Evolutionary conservation across 2,113 vertebrate genomes (phyloP), one percentile per base, ranked within the genome.

Genomic region (Xenus cinereus): DNA sequence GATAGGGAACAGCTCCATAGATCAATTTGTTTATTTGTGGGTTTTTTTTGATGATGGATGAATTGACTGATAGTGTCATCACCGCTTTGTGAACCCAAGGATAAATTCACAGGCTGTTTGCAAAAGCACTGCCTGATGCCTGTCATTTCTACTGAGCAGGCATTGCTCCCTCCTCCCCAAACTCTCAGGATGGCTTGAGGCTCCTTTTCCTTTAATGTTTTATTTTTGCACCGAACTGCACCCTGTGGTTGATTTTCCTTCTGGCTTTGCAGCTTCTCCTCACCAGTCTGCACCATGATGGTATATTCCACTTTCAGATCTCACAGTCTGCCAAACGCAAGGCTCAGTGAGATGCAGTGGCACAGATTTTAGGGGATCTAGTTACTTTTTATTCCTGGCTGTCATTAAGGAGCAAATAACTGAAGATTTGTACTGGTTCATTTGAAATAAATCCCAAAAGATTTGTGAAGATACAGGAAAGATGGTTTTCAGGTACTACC

Each of bases 91-190:
- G 71, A 96, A 85, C 22, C 46, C 71, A 67, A 91, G 57, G 81
- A 57, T 92, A 92, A 93, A 80, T 94, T 91, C 62, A 60, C 37
- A 89, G 66, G 14, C 84, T 93, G 56, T 76, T 91, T 91, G 66
- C 30, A 66, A 79, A 95, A 75, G 35, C 53, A 26, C 30, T 82
- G 39, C 73, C 86, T 79, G 50, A 85, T 88, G 74, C 82, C 59
- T 91, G 93, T 78, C 91, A 60, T 62, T 20, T 69, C 54, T 80
- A 48, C 41, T 43, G 53, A 79, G 24, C 54, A 69, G 37, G 24
- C 45, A 69, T 17, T 80, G 15, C 28, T 66, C n/a, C n/a, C 18
- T 73, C 26, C 69, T 89, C 28, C 57, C 62, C n/a, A 83, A 5
- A 41, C 28, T 73, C 57, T 87, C 74, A 91, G 50, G 37, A 76